These are phyloP conservation scores for Tadarida brasiliensis DNA, from an alignment of 2,797 vertebrate species.

Conservation along the genomic window DNA sequence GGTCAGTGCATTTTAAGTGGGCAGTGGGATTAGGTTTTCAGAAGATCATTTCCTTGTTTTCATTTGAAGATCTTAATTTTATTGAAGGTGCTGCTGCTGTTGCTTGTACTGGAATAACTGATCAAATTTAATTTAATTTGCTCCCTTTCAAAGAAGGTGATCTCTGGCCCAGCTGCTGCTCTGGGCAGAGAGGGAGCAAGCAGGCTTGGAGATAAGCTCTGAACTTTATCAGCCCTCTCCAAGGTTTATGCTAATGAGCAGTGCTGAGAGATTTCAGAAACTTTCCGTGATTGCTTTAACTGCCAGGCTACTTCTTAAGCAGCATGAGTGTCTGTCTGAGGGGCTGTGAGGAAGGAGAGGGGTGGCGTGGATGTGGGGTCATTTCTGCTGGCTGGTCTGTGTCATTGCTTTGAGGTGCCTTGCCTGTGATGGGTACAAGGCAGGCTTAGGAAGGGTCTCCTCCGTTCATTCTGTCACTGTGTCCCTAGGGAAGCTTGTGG, in stretches of 20 bases:
- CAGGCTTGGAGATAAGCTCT: slow-evolving; percentile 86
- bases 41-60: slow-evolving; percentile 85
- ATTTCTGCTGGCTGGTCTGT: neutral
- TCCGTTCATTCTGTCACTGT: neutral
- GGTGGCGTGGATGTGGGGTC: neutral
- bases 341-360: neutral
- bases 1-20: slow-evolving; percentile 60
- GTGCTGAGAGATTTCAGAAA: slow-evolving; percentile 79
- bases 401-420: neutral
- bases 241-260: slow-evolving; percentile 84
- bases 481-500: neutral
- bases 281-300: slow-evolving; percentile 83
- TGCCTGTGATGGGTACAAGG: neutral
- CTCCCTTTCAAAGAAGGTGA: slow-evolving; percentile 83
- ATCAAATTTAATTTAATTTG: slow-evolving; percentile 89
- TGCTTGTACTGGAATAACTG: slow-evolving; percentile 74
- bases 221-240: slow-evolving; percentile 85
- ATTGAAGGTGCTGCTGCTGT: slow-evolving; percentile 71
- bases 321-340: slow-evolving; percentile 54
- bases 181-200: slow-evolving; percentile 80
- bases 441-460: neutral
- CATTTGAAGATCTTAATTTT: slow-evolving; percentile 83
- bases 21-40: slow-evolving; percentile 73
- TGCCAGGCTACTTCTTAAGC: slow-evolving; percentile 72
- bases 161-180: slow-evolving; percentile 86